These are phyloP conservation scores for Labeo rohita DNA, from an alignment of 2,113 vertebrate species.

Conservation along the genomic window DNA sequence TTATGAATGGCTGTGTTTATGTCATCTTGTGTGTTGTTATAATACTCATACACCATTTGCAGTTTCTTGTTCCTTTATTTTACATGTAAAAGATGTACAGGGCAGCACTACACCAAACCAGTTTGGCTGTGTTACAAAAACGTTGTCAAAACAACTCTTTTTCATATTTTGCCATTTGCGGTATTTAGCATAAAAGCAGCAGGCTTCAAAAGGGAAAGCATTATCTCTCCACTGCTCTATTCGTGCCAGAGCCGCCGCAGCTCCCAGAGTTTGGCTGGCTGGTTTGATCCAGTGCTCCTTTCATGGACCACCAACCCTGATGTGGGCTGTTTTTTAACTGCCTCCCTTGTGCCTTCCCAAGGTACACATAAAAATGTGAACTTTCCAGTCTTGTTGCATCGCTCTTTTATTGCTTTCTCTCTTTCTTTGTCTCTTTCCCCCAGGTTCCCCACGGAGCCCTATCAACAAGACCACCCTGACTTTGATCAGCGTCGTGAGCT, in stretches of 20 bases:
- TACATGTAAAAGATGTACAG: constrained; percentile 13
- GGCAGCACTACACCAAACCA: constrained; percentile 1
- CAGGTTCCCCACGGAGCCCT: constrained; percentile 94
- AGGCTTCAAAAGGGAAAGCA: constrained; percentile 64
- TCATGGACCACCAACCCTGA: constrained; percentile 60
- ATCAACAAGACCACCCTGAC: constrained; percentile 98
- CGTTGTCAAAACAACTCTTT: constrained; percentile 51
- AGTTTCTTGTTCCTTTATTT: neutral
- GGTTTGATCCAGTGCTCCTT: constrained; percentile 65
- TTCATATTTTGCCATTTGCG: constrained; percentile 42
- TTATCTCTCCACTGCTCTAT: constrained; percentile 63
- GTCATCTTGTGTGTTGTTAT: neutral
- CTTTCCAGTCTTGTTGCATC: constrained; percentile 49
- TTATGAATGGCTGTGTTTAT: neutral
- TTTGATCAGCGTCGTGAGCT: constrained; percentile 94
- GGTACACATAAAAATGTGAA: constrained; percentile 17
- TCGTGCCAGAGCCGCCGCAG: constrained; percentile 42
- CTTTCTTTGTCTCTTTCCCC: constrained; percentile 49
- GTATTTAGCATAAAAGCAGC: constrained; percentile 41
- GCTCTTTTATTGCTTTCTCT: constrained; percentile 23
- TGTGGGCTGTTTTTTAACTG: constrained; percentile 65
- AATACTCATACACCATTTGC: neutral
- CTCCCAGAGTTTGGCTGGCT: constrained; percentile 53
- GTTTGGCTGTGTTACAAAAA: constrained; percentile 33
- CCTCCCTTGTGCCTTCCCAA: constrained; percentile 39